Percentiles rank a stretch among this genome's conserved stretches.
phyloP scores from a whole-genome alignment of 2,888 invertebrate genomes.

The Prosapia bicincta region DNA sequence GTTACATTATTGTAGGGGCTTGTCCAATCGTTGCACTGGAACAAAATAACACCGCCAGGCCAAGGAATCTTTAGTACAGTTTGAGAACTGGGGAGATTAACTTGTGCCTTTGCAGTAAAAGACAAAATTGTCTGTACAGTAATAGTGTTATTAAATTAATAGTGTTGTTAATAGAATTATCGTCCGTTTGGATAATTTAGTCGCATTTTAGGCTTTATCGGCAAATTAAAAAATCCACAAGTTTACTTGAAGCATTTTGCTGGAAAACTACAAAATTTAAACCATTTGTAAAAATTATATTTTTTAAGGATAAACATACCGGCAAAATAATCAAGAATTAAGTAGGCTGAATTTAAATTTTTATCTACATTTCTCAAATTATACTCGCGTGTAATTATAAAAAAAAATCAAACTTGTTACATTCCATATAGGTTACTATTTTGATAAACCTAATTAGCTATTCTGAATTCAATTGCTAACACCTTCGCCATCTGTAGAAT shows the following conservation, averaged over 20 bases:
- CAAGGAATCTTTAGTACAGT: not conserved
- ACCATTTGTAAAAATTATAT: too few species aligned
- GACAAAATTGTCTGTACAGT: not conserved
- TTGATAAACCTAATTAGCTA: not conserved
- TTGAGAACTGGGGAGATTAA: not conserved
- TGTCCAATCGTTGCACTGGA: not conserved
- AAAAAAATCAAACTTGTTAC: not conserved
- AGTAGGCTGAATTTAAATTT: too few species aligned
- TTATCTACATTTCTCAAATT: not conserved
- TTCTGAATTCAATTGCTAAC: not conserved
- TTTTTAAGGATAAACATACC: too few species aligned
- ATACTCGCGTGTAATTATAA: not conserved
- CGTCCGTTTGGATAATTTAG: not conserved
- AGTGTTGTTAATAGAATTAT: not conserved
- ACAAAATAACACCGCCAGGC: not conserved
- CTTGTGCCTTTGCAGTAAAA: not conserved
- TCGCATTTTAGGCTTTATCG: not conserved
- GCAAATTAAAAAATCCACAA: too few species aligned
- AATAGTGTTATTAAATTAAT: not conserved
- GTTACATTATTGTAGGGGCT: not conserved
- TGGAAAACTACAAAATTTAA: too few species aligned
- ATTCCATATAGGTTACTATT: not conserved
- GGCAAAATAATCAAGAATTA: not conserved
- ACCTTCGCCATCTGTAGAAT: constrained; percentile 14
- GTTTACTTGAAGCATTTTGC: too few species aligned